Conservation (phyloP, 2,113 vertebrate genomes). For the Hypanus sabinus region DNA sequence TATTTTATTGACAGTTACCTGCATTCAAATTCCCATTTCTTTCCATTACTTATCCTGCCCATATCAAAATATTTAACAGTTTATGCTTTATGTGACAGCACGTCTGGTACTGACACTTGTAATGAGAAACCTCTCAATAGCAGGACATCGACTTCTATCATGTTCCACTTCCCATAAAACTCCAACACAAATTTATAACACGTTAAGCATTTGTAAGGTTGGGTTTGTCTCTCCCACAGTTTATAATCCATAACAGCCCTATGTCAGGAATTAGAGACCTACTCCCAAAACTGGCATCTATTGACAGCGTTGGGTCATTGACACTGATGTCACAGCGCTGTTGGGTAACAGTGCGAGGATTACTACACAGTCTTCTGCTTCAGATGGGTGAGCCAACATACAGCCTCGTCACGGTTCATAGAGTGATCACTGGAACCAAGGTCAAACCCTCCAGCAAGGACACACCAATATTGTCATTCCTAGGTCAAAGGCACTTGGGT, state of each 20-base stretch:
- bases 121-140: background rate
- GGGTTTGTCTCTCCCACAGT: background rate
- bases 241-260: background rate
- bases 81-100: too few species aligned
- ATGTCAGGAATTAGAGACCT: background rate
- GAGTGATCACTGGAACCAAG: background rate
- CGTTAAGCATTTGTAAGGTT: background rate
- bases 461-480: background rate
- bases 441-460: background rate
- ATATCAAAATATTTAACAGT: background rate
- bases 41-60: background rate
- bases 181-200: background rate
- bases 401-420: background rate
- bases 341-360: background rate
- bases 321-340: background rate
- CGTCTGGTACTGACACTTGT: background rate
- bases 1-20: background rate
- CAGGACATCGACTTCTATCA: background rate
- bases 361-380: background rate
- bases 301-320: background rate
- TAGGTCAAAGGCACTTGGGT: background rate
- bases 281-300: background rate
- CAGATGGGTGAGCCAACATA: background rate
- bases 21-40: background rate
- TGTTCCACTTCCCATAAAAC: background rate